A percentile compares a stretch with the other conserved stretches of the same genome.
These are phyloP conservation scores for Apostichopus parvimensis DNA, from an alignment of 35 echinoderm and acorn worm species.

Conservation along the genomic window DNA sequence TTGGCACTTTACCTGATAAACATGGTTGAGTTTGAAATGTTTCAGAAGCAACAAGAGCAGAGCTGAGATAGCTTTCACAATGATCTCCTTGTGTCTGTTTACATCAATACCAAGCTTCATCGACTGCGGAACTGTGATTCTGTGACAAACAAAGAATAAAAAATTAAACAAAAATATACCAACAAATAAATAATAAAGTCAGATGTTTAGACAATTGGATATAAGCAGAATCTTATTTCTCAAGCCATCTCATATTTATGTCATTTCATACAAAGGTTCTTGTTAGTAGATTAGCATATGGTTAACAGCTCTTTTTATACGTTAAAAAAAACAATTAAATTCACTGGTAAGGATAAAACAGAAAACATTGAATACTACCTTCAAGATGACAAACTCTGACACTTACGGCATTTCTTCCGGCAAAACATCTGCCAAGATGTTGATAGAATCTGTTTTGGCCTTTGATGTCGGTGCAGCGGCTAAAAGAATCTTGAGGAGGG, in stretches of 20 bases:
- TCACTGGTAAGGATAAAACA: no score
- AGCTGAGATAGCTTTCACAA: conserved; percentile 92
- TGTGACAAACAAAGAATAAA: conserved; percentile 4
- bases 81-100: conserved; percentile 97
- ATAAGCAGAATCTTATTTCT: no score
- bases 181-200: no score
- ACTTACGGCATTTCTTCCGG: conserved; percentile 99
- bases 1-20: conserved; percentile 88
- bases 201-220: no score
- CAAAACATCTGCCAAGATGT: conserved; percentile 94
- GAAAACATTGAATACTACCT: no score
- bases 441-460: conserved; percentile 99
- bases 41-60: conserved; percentile 87
- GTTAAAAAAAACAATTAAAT: no score
- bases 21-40: conserved; percentile 99
- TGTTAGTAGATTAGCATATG: no score
- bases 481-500: conserved; percentile 95
- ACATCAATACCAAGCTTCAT: conserved; percentile 99
- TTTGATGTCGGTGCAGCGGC: conserved; percentile 97
- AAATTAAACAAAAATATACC: no score
- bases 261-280: no score
- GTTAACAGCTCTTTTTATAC: no score
- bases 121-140: conserved; percentile 93
- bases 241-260: no score
- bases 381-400: not conserved